Evolutionary conservation across 2,888 invertebrate genomes (phyloP).

Genomic region (Maniola hyperantus): DNA sequence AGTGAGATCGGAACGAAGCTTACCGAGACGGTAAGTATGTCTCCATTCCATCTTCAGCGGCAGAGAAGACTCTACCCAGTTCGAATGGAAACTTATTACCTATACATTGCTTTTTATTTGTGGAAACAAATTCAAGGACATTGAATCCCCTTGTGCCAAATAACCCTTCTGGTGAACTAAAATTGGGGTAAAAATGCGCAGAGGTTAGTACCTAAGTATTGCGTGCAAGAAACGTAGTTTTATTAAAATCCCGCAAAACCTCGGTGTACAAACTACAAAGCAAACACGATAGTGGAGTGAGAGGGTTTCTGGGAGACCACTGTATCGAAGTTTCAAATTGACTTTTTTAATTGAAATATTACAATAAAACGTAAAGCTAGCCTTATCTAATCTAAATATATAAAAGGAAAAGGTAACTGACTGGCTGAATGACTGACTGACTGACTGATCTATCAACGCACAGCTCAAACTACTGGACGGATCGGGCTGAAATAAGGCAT

Average conservation of each 20-base stretch:
- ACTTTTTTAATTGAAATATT: too few relatives aligned
- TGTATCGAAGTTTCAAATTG: conserved; percentile 8
- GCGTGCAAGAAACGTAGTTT: conserved; percentile 26
- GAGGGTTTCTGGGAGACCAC: not conserved
- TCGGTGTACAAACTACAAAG: not conserved
- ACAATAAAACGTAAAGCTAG: too few relatives aligned
- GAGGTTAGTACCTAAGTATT: conserved; percentile 11
- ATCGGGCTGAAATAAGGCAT: too few relatives aligned
- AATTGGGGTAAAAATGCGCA: conserved; percentile 21
- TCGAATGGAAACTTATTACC: not conserved
- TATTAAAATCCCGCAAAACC: conserved; percentile 28
- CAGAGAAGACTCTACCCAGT: not conserved
- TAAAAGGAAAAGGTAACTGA: too few relatives aligned
- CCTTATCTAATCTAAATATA: too few relatives aligned
- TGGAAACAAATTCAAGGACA: not conserved
- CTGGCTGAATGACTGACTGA: too few relatives aligned
- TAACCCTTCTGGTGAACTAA: conserved; percentile 9
- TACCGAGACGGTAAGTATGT: not conserved
- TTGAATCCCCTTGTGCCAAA: not conserved
- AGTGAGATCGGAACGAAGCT: not conserved
- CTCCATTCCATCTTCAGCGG: not conserved
- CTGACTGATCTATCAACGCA: too few relatives aligned
- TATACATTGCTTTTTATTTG: not conserved
- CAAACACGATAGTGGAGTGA: too few relatives aligned
- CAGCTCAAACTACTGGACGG: too few relatives aligned